Conservation (phyloP, 2,113 vertebrate species). For the Trogon melanurus region DNA sequence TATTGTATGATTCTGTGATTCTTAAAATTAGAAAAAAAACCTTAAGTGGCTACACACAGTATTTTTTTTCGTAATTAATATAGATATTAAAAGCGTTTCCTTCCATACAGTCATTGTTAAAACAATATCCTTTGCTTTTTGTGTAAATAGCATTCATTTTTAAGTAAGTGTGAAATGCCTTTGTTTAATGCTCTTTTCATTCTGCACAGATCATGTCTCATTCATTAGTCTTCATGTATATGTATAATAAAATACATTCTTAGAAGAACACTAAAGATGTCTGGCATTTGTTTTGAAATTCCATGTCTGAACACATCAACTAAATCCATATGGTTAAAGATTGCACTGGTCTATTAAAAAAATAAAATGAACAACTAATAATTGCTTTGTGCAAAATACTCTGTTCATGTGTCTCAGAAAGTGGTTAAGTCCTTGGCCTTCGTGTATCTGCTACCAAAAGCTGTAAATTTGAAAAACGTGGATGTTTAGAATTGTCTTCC, state of each 20-base stretch:
- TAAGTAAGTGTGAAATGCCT: neutral
- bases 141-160: neutral
- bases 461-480: neutral
- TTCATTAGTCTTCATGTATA: neutral
- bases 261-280: neutral
- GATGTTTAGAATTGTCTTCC: neutral
- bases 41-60: rapidly evolving
- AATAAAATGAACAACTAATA: neutral
- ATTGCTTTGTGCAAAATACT: neutral
- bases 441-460: neutral
- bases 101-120: neutral
- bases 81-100: neutral
- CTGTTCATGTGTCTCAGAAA: neutral
- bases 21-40: neutral
- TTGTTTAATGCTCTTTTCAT: neutral
- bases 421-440: neutral
- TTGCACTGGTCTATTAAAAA: neutral
- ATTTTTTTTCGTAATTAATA: neutral
- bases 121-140: neutral
- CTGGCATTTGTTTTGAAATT: neutral
- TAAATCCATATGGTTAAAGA: neutral
- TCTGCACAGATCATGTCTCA: neutral
- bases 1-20: neutral
- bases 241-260: neutral
- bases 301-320: neutral